Conservation (phyloP, 2,113 vertebrate species). For the Polypterus senegalus region DNA sequence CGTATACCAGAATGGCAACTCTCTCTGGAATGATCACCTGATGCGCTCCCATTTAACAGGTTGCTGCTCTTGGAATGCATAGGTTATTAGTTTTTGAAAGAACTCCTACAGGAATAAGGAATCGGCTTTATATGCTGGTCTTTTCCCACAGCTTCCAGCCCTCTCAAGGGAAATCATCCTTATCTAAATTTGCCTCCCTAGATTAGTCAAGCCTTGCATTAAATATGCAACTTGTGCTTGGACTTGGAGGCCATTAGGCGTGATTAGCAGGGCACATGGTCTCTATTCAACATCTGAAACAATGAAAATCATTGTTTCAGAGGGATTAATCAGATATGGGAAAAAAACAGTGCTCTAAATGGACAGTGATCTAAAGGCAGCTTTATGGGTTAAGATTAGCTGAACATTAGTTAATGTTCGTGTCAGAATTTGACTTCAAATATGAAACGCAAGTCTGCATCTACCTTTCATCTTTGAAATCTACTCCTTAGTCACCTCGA, state of each 20-base stretch:
- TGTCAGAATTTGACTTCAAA: too few relatives aligned
- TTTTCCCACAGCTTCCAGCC: slow-evolving; percentile 70
- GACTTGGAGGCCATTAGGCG: slow-evolving; percentile 53
- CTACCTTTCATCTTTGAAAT: too few relatives aligned
- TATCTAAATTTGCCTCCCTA: slow-evolving; percentile 69
- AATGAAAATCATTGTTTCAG: slow-evolving; percentile 55
- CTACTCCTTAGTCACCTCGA: too few relatives aligned
- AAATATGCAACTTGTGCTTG: slow-evolving; percentile 60
- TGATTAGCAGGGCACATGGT: slow-evolving; percentile 68
- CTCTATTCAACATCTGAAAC: slow-evolving; percentile 46
- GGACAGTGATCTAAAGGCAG: too few relatives aligned
- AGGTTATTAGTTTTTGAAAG: slow-evolving; percentile 31
- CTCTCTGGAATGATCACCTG: slow-evolving; percentile 36
- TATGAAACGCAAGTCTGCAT: too few relatives aligned
- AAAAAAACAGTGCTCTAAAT: too few relatives aligned
- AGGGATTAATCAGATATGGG: too few relatives aligned
- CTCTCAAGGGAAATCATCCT: slow-evolving; percentile 70
- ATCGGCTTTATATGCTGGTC: slow-evolving; percentile 36
- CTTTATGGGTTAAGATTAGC: too few relatives aligned
- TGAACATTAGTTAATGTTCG: too few relatives aligned
- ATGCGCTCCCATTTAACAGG: slow-evolving; percentile 17
- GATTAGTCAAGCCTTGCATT: slow-evolving; percentile 46
- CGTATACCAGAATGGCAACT: not conserved
- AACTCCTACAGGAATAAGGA: slow-evolving; percentile 17
- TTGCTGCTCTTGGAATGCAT: slow-evolving; percentile 30